Percentiles rank a stretch among this genome's conserved stretches.
Conservation (phyloP, 2,888 invertebrate genomes). For the Sialis fuliginosa region DNA sequence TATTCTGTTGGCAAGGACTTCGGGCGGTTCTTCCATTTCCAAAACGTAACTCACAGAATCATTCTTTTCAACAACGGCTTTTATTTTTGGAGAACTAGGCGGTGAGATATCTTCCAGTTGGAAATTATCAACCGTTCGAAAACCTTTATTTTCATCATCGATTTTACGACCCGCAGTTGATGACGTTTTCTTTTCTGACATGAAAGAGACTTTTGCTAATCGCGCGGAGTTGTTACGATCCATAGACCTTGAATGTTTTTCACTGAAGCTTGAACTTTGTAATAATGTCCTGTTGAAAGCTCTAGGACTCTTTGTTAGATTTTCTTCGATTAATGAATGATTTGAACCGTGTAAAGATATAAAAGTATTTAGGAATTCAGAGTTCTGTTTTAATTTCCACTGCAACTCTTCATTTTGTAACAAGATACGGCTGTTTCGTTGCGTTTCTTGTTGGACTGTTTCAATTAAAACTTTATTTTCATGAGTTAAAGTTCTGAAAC, state of each 20-base stretch:
- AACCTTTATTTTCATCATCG: constrained; percentile 12
- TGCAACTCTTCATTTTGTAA: constrained; percentile 78
- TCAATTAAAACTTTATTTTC: constrained; percentile 59
- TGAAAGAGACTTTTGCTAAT: constrained; percentile 9
- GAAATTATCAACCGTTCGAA: constrained; percentile 10
- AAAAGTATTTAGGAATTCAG: constrained; percentile 37
- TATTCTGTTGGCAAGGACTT: constrained; percentile 50
- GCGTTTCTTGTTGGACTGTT: constrained; percentile 54
- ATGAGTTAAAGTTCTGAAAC: constrained; percentile 38
- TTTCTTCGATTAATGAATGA: constrained; percentile 18
- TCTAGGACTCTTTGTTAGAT: constrained; percentile 10
- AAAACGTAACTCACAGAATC: constrained; percentile 78
- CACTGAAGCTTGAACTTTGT: constrained; percentile 21
- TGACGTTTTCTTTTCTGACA: constrained; percentile 14
- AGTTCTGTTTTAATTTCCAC: constrained; percentile 71
- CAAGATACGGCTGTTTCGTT: constrained; percentile 58
- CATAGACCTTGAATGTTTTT: constrained; percentile 12
- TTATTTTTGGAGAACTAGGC: constrained; percentile 56
- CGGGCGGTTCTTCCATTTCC: constrained; percentile 57
- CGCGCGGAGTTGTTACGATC: constrained; percentile 12
- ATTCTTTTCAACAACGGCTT: constrained; percentile 68
- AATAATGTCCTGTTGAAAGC: constrained; percentile 17
- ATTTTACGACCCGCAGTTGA: constrained; percentile 11
- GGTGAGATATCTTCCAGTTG: constrained; percentile 29
- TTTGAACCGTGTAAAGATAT: constrained; percentile 15